These are phyloP conservation scores for Microtus oregoni DNA, from an alignment of 2,113 vertebrate species.

Conservation along the genomic window DNA sequence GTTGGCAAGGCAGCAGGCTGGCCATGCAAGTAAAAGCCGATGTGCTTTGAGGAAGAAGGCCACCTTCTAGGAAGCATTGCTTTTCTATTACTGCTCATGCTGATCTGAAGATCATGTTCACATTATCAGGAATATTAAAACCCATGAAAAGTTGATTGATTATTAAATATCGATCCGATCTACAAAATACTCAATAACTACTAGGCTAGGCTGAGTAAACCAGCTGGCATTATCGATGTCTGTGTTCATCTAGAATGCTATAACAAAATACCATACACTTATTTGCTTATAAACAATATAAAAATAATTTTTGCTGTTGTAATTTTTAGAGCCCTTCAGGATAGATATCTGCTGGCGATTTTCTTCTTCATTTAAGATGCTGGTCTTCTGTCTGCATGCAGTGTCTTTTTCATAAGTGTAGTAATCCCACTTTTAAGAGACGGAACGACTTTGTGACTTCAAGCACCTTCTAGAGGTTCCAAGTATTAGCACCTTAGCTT, in stretches of 20 bases:
- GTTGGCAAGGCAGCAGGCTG: neutral
- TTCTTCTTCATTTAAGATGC: neutral
- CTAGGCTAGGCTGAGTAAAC: neutral
- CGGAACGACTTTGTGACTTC: neutral
- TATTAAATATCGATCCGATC: neutral
- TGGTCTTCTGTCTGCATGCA: neutral
- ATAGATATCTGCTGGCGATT: neutral
- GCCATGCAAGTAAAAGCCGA: neutral
- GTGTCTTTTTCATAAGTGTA: neutral
- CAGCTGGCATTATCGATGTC: neutral
- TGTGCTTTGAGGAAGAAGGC: neutral
- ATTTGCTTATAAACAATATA: neutral
- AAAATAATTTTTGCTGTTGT: neutral
- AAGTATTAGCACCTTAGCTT: neutral
- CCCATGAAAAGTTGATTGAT: neutral
- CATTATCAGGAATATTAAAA: neutral
- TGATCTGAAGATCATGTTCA: neutral
- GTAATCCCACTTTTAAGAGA: neutral
- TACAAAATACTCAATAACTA: neutral
- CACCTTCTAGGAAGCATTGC: neutral
- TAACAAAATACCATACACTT: neutral
- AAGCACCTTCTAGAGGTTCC: neutral
- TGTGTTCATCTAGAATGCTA: neutral
- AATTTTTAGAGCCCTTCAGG: neutral
- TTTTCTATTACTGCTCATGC: neutral